phyloP scores from a whole-genome alignment of 53 echinoderm and acorn worm species.

The Hippasteria phrygiana region DNA sequence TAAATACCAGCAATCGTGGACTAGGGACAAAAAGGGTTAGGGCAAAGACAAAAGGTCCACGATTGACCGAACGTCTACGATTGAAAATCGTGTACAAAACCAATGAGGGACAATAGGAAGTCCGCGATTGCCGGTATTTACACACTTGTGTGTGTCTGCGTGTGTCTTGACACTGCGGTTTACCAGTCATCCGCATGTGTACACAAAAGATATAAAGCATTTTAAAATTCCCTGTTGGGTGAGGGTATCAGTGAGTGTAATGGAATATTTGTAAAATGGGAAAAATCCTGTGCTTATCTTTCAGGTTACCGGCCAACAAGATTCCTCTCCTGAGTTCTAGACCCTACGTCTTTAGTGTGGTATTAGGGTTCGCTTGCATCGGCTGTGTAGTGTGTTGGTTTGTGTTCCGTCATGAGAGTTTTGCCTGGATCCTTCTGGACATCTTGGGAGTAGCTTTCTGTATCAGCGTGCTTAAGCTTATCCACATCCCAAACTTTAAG shows the following conservation, averaged over 20 bases:
- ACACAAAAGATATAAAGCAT: too few species aligned
- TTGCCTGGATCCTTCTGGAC: conserved; percentile 93
- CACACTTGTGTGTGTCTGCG: too few species aligned
- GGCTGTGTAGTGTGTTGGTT: conserved; percentile 90
- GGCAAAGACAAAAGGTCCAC: too few species aligned
- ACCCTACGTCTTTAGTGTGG: conserved; percentile 69
- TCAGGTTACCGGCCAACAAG: conserved; percentile 58
- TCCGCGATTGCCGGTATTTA: too few species aligned
- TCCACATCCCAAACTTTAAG: conserved; percentile 89
- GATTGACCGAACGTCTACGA: too few species aligned
- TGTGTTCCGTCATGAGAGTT: conserved; percentile 84
- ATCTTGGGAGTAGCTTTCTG: conserved; percentile 86
- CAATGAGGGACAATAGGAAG: too few species aligned
- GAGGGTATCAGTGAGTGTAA: neutral
- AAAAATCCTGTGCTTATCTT: neutral
- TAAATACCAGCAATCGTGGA: too few species aligned
- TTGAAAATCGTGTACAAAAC: too few species aligned
- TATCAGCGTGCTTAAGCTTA: conserved; percentile 81
- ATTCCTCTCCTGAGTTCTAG: conserved; percentile 69
- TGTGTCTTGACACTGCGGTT: too few species aligned
- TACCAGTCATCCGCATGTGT: too few species aligned
- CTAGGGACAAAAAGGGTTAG: too few species aligned
- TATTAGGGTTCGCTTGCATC: conserved; percentile 70
- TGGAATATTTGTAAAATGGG: neutral
- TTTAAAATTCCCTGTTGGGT: too few species aligned